A percentile compares a stretch with the other conserved stretches of the same genome.
Evolutionary conservation across 23 tunicate genomes (phyloP).

Genomic region (Diplosoma virens): DNA sequence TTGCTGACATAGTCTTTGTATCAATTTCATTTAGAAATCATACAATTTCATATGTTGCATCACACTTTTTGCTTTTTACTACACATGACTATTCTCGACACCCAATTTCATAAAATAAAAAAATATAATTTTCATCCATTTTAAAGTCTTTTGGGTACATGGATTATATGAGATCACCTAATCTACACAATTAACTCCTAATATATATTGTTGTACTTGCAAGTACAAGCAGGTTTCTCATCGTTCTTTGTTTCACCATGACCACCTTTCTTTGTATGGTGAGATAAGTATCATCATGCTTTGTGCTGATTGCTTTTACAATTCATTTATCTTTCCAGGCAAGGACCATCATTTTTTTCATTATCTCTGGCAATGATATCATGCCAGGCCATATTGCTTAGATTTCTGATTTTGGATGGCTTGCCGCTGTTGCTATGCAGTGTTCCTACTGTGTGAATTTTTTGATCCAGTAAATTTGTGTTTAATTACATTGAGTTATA

Average conservation of each 20-base stretch:
- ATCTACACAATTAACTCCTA: too few relatives aligned
- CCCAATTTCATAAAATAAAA: too few relatives aligned
- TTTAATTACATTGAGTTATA: too few relatives aligned
- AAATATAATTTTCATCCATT: too few relatives aligned
- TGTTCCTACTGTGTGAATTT: not conserved
- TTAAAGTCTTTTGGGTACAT: too few relatives aligned
- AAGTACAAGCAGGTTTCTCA: not conserved
- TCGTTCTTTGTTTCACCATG: not conserved
- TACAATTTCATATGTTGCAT: not conserved
- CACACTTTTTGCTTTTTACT: not conserved
- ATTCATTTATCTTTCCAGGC: not conserved
- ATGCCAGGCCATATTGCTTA: not conserved
- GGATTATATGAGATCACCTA: too few relatives aligned
- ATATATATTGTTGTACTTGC: not conserved
- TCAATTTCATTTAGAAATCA: not conserved
- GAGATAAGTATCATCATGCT: not conserved
- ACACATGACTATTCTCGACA: too few relatives aligned
- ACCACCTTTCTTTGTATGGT: not conserved
- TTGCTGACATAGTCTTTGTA: not conserved
- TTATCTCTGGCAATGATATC: not conserved
- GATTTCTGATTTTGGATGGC: too few relatives aligned
- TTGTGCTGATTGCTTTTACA: not conserved
- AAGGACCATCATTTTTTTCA: not conserved
- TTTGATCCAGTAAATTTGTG: not conserved
- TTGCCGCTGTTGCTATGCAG: not conserved